These are phyloP conservation scores for Ormyrus labotus DNA, from an alignment of 2,888 invertebrate genomes.

Conservation along the genomic window DNA sequence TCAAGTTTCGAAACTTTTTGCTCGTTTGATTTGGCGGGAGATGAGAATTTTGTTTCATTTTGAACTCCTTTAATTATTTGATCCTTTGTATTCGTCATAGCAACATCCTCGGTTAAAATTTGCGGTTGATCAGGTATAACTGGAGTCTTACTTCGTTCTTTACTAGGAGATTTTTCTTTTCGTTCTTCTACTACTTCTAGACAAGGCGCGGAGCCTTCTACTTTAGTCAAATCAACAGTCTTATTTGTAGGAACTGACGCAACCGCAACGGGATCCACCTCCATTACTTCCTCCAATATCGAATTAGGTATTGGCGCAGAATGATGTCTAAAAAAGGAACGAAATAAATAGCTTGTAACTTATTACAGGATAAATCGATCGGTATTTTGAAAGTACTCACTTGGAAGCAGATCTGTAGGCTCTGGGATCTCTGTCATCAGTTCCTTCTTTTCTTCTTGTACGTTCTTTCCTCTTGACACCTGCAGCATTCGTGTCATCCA, in stretches of 20 bases:
- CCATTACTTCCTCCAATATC: conserved; percentile 70
- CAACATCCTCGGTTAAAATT: conserved; percentile 32
- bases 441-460: conserved; percentile 66
- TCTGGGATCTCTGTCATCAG: conserved; percentile 67
- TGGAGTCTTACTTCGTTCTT: conserved; percentile 73
- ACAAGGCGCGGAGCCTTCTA: conserved; percentile 72
- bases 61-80: conserved; percentile 6
- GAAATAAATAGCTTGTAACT: too few relatives aligned
- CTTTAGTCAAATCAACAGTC: conserved; percentile 61
- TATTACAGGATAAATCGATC: too few relatives aligned
- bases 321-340: conserved; percentile 64
- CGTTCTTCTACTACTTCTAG: conserved; percentile 75
- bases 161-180: conserved; percentile 71
- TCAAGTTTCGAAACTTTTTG: conserved; percentile 5
- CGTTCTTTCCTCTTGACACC: conserved; percentile 81
- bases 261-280: conserved; percentile 63
- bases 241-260: conserved; percentile 60
- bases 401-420: conserved; percentile 66
- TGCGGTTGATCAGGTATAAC: conserved; percentile 63
- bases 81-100: conserved; percentile 44
- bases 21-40: conserved; percentile 8
- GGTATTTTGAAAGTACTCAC: conserved; percentile 52
- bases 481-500: conserved; percentile 54
- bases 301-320: conserved; percentile 70
- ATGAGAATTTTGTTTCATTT: background rate